A percentile compares a stretch with the other conserved stretches of the same genome.
These are phyloP conservation scores for Sebastiscus tertius DNA, from an alignment of 2,797 vertebrate genomes.

Conservation along the genomic window DNA sequence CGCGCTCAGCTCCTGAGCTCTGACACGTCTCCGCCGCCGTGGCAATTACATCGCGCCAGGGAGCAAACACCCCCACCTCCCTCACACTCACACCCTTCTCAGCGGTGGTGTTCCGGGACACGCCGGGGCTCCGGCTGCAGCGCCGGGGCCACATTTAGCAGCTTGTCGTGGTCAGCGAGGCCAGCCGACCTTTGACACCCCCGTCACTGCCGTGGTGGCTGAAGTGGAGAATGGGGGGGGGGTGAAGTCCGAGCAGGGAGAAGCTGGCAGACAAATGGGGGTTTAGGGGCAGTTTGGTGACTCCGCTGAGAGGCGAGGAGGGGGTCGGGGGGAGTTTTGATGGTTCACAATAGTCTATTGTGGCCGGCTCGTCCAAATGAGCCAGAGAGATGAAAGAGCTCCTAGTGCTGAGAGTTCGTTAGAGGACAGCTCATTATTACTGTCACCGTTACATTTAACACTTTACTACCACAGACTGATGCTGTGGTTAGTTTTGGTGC, in stretches of 20 bases:
- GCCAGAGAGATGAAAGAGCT: conserved; percentile 85
- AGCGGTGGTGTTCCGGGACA: conserved; percentile 29
- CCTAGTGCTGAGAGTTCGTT: conserved; percentile 79
- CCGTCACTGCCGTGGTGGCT: conserved; percentile 45
- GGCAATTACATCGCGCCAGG: conserved; percentile 83
- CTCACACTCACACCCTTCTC: neutral
- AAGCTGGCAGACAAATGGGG: conserved; percentile 38
- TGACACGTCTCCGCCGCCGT: conserved; percentile 68
- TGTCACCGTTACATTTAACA: conserved; percentile 1
- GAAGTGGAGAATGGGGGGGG: conserved; percentile 6
- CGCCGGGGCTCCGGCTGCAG: conserved; percentile 10
- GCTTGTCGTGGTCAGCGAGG: conserved; percentile 90
- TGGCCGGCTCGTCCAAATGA: conserved; percentile 84
- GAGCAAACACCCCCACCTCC: conserved; percentile 28
- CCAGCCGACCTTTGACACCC: conserved; percentile 95
- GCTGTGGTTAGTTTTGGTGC: neutral
- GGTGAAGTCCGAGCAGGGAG: conserved; percentile 23
- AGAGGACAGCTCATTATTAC: conserved; percentile 88
- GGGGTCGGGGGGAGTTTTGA: conserved; percentile 59
- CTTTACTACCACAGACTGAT: neutral
- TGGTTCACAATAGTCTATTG: conserved; percentile 91
- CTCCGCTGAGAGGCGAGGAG: conserved; percentile 32
- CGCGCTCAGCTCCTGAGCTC: conserved; percentile 70
- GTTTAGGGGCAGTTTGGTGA: conserved; percentile 52
- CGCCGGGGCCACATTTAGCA: conserved; percentile 85